Base-by-base conservation (phyloP, 2,113 vertebrate genomes). In the Varanus salvator region DNA sequence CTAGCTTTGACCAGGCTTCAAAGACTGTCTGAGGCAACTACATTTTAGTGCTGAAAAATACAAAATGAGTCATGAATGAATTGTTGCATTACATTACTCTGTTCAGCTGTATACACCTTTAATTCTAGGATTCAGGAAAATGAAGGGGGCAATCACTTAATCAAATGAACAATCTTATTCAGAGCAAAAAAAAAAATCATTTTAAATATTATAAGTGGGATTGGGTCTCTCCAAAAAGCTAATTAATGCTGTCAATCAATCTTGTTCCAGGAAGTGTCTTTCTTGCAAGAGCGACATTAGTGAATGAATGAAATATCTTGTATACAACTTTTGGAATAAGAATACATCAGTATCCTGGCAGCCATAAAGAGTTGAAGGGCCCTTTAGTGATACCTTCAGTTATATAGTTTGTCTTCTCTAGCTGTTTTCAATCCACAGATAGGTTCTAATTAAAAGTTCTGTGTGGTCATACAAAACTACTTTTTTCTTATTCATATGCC, bases 11-110 rank as follows among this genome's bases (percentile, higher is more conserved):
- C 66, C 50, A 92, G 7, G 0, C 60, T 88, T 85, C 54, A 91
- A 92, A 88, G 83, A 11, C 72, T 60, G 44, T 27, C 87, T 89
- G 7, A 86, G 54, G 84, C 87, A 86, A 92, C 23, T 57, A 74
- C 7, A 86, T 31, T 86, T 84, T 84, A 68, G 23, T 25, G 57
- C 54, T 31, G 86, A 93, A 90, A 91, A 84, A 81, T 29, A 12
- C 25, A 88, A 89, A 93, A 92, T 83, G 44, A 90, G 3, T 81
- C 38, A 91, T 9, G 90, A 80, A 82, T 54, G 8, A 90, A 34
- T 90, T 89, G 76, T 8, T 1, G 85, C 0, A n/a, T 60, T 88
- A 31, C 69, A 87, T 34, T 2, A 80, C 0, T 69, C 31, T 83
- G 21, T 88, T 85, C 93, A 54, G 71, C 44, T 72, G 64, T 29